Evolutionary conservation across 2,888 invertebrate genomes (phyloP).

Genomic region (Ichneumoninae sp.): DNA sequence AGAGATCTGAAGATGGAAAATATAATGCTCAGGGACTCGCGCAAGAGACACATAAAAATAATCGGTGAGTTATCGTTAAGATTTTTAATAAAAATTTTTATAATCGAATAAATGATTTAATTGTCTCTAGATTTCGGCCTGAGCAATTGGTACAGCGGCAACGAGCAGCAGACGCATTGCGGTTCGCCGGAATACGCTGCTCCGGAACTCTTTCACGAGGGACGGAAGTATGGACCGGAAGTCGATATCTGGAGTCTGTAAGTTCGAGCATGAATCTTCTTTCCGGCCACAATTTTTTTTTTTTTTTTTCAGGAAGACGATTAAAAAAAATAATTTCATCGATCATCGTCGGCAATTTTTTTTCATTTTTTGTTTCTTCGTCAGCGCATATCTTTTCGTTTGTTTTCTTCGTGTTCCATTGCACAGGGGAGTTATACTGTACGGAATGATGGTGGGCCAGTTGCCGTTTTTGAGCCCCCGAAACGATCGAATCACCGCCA

Average conservation of each 20-base stretch:
- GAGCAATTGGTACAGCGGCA: slow-evolving; percentile 88
- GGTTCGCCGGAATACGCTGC: slow-evolving; percentile 93
- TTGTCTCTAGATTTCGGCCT: slow-evolving; percentile 88
- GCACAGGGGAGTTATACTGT: slow-evolving; percentile 90
- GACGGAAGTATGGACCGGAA: slow-evolving; percentile 90
- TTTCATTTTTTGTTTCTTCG: neutral
- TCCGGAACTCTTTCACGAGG: slow-evolving; percentile 90
- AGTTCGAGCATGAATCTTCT: slow-evolving; percentile 72
- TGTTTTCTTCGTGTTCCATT: neutral
- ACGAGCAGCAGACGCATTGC: slow-evolving; percentile 89
- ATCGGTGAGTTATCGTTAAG: slow-evolving; percentile 85
- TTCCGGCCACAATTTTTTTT: slow-evolving; percentile 55
- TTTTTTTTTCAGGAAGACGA: neutral
- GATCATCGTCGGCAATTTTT: neutral
- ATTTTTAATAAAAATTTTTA: neutral
- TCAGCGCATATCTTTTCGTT: neutral
- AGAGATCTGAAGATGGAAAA: slow-evolving; percentile 93
- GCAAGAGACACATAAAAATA: slow-evolving; percentile 89
- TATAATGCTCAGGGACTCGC: slow-evolving; percentile 88
- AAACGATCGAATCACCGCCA: slow-evolving; percentile 83
- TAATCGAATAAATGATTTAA: neutral
- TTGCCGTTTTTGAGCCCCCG: slow-evolving; percentile 87
- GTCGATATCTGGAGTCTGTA: slow-evolving; percentile 92
- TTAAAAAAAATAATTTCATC: neutral
- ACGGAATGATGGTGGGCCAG: slow-evolving; percentile 90